phyloP scores from a whole-genome alignment of 1,140 invertebrate species.

The Leptinotarsa lineolata region DNA sequence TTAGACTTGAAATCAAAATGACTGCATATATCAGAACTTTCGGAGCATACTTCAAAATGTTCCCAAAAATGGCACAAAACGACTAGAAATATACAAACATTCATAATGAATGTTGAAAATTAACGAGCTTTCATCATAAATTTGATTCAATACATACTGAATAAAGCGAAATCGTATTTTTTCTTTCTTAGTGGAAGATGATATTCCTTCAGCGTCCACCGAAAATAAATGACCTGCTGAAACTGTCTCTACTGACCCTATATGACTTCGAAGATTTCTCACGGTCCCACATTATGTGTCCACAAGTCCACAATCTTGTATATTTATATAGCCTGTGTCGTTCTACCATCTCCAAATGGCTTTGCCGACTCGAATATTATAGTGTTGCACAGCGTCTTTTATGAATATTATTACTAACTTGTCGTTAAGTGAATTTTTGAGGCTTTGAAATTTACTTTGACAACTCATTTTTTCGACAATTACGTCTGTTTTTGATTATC shows the following conservation, averaged over 20 bases:
- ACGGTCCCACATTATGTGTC: constrained; percentile 31
- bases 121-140: too few species aligned
- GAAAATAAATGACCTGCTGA: constrained; percentile 3
- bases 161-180: too few species aligned
- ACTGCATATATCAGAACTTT: too few species aligned
- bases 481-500: too few species aligned
- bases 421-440: background rate
- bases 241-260: background rate
- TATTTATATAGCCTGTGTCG: constrained; percentile 45
- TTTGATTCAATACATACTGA: too few species aligned
- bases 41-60: too few species aligned
- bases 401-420: background rate
- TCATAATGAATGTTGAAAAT: too few species aligned
- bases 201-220: background rate
- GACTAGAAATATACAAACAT: too few species aligned
- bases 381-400: constrained; percentile 13
- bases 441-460: background rate
- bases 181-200: background rate
- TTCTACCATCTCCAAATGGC: constrained; percentile 32
- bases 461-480: background rate
- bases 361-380: constrained; percentile 10
- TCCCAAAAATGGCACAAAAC: too few species aligned
- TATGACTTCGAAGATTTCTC: constrained; percentile 13
- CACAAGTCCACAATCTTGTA: constrained; percentile 39
- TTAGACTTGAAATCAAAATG: too few species aligned